Evolutionary conservation across 2,113 vertebrate genomes (phyloP), one percentile per base, ranked within the genome.

Genomic region (Collichthys lucidus): DNA sequence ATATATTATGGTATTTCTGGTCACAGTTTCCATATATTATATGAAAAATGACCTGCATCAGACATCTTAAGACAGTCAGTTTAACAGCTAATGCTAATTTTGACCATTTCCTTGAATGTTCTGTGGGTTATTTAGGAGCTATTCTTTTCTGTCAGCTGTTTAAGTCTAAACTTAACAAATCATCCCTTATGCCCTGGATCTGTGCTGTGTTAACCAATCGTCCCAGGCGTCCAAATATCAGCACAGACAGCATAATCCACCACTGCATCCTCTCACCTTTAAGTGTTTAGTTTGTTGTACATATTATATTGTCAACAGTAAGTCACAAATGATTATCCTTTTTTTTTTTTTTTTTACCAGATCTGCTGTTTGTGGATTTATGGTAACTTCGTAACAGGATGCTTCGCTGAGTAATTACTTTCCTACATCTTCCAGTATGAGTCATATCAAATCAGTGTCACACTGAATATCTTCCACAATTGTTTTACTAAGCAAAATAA

Each of bases 111-210:
- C 44, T 46, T 12, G 24, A 26, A 46, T 11, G 14, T 14, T 46
- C 11, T 14, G 44, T 46, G 44, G 44, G 44, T 46, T 46, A 14
- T 57, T 76, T 55, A 56, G 29, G 70, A 82, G 59, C 75, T 53
- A 69, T 72, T 85, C 42, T 92, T 71, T 40, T 69, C 47, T 57
- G 85, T 75, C 82, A 83, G 82, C 82, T 86, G 86, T 65, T 84
- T 59, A 74, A 73, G 69, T 86, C 82, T 61, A 67, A 85, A 84
- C 35, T 40, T 68, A 74, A 88, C 86, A 61, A 88, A 90, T 92
- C 76, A 78, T 31, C 15, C 22, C 16, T 77, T 76, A 74, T 72
- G 53, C 16, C 35, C 56, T 29, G 67, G 35, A 31, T 86, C 46
- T 56, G 24, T 49, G 17, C 55, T 49, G 14, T 44, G 55, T 52